Evolutionary conservation across 2,797 vertebrate genomes (phyloP).

Genomic region (Halcyon chelicuti): DNA sequence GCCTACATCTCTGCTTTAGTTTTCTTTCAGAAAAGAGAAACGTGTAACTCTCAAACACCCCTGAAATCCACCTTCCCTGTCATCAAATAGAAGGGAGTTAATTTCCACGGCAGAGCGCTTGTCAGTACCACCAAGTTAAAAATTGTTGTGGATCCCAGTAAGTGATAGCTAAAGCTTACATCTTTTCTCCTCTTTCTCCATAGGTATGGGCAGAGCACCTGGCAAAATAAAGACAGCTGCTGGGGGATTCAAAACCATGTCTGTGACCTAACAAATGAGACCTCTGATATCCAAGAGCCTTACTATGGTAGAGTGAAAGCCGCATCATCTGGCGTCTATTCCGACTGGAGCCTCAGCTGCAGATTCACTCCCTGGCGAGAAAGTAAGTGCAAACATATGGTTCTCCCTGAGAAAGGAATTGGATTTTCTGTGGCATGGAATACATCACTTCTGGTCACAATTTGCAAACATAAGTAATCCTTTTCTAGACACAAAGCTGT

Average conservation of each 20-base stretch:
- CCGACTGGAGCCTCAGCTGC: constrained; percentile 82
- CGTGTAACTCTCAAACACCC: background rate
- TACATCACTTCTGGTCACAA: background rate
- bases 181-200: background rate
- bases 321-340: constrained; percentile 44
- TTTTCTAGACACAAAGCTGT: background rate
- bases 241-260: constrained; percentile 77
- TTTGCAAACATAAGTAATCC: background rate
- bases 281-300: constrained; percentile 82
- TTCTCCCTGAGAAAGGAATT: background rate
- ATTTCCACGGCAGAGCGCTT: fast-evolving
- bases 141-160: background rate
- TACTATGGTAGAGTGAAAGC: constrained; percentile 87
- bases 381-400: constrained; percentile 80
- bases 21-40: background rate
- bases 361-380: constrained; percentile 89
- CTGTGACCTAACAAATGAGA: constrained; percentile 89
- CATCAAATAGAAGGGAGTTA: background rate
- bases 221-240: constrained; percentile 81
- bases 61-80: background rate
- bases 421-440: background rate
- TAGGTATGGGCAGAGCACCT: constrained; percentile 87
- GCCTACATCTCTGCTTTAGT: background rate
- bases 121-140: background rate
- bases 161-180: background rate